Percentiles rank a stretch among this genome's conserved stretches.
phyloP scores from a whole-genome alignment of 23 tunicate species.

The Styela plicata region DNA sequence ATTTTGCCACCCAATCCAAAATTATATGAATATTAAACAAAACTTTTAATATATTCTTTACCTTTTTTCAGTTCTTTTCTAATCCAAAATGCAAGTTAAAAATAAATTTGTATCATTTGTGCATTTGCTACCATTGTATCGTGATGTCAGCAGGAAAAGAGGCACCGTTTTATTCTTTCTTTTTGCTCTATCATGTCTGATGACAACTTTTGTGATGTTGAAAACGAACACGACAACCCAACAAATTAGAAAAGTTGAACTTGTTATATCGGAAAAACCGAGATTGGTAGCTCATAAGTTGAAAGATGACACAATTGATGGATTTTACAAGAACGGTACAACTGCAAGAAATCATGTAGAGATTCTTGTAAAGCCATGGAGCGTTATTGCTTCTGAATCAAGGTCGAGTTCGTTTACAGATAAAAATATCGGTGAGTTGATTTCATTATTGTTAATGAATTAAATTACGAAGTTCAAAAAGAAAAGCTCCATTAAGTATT shows the following conservation, averaged over 20 bases:
- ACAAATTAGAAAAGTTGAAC: background rate
- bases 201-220: background rate
- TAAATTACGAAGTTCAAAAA: too few relatives aligned
- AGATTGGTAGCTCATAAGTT: background rate
- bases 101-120: background rate
- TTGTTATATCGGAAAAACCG: background rate
- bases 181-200: background rate
- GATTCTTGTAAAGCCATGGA: background rate
- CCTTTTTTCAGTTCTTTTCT: too few relatives aligned
- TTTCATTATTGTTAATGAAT: too few relatives aligned
- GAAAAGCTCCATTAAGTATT: too few relatives aligned
- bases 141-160: background rate
- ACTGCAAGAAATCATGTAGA: background rate
- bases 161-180: background rate
- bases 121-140: background rate
- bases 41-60: too few relatives aligned
- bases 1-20: too few relatives aligned
- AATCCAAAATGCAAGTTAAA: background rate
- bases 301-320: background rate
- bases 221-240: background rate
- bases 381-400: background rate
- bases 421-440: background rate
- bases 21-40: too few relatives aligned
- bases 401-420: background rate
- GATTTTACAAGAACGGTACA: background rate